Percentiles rank a stretch among this genome's conserved stretches.
Conservation (phyloP, 92 coral and sea anemone species). For the Parazoanthus darwini region DNA sequence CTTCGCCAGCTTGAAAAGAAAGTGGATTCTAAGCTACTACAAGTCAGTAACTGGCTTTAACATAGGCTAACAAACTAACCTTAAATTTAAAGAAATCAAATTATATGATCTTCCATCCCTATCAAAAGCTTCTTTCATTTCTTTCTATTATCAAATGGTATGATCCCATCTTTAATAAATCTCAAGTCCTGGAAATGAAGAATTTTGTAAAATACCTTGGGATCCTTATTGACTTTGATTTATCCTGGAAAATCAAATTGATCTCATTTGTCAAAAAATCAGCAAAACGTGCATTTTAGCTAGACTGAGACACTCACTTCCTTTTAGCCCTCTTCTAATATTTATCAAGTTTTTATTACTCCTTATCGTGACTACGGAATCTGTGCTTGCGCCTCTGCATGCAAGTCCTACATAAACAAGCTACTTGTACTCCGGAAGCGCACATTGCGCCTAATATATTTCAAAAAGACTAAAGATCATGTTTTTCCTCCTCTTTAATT, state of each 20-base stretch:
- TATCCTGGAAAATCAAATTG: neutral
- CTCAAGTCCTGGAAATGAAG: too few species aligned
- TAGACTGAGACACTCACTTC: constrained; percentile 27
- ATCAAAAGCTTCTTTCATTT: too few species aligned
- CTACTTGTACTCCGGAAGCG: too few species aligned
- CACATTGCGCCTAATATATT: too few species aligned
- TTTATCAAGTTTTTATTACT: neutral
- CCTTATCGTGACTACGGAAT: neutral
- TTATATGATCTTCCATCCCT: neutral
- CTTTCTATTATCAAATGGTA: neutral
- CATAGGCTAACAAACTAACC: neutral
- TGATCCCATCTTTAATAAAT: neutral
- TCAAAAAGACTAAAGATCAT: too few species aligned
- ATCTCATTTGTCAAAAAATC: constrained; percentile 24
- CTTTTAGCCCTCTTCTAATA: neutral
- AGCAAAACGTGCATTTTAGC: constrained; percentile 31
- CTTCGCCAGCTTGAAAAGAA: neutral
- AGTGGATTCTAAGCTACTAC: neutral
- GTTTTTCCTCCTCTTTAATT: too few species aligned
- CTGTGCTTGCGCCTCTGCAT: neutral
- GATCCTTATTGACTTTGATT: too few species aligned
- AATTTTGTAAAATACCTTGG: too few species aligned
- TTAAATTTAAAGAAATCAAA: constrained; percentile 5
- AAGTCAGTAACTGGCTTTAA: neutral
- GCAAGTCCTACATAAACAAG: neutral